phyloP scores from a whole-genome alignment of 2,888 invertebrate species.

The Argyresthia albistria region DNA sequence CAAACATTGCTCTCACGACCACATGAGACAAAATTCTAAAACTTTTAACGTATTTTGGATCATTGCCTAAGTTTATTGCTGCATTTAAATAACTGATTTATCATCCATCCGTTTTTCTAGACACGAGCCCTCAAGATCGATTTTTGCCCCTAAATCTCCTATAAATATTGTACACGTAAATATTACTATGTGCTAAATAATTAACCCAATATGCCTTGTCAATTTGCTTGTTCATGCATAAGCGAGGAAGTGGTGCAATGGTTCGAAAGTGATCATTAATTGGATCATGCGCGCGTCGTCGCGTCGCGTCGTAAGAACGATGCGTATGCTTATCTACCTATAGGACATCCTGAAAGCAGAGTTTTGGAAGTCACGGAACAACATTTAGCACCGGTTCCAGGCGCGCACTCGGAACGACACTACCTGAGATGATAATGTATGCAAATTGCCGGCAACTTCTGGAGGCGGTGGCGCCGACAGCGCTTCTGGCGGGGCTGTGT shows the following conservation, averaged over 20 bases:
- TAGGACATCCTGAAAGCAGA: background rate
- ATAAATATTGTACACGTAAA: too few relatives aligned
- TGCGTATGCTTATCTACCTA: background rate
- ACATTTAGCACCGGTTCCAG: constrained; percentile 6
- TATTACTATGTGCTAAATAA: background rate
- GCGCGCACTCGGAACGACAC: constrained; percentile 12
- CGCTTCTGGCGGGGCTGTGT: constrained; percentile 27
- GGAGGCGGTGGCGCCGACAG: constrained; percentile 30
- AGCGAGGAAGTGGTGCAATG: constrained; percentile 1
- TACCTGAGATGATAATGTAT: constrained; percentile 71
- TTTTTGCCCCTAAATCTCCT: too few relatives aligned
- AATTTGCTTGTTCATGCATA: constrained; percentile 4
- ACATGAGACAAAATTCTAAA: too few relatives aligned
- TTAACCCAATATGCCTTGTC: background rate
- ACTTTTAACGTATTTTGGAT: too few relatives aligned
- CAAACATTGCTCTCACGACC: too few relatives aligned
- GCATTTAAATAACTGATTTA: too few relatives aligned
- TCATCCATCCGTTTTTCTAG: too few relatives aligned
- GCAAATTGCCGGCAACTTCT: constrained; percentile 62
- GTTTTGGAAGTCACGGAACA: constrained; percentile 7
- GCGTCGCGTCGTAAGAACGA: background rate
- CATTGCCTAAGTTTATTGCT: too few relatives aligned
- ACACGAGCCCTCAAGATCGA: too few relatives aligned
- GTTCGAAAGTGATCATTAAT: constrained; percentile 6
- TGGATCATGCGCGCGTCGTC: constrained; percentile 2